Base-by-base conservation (phyloP, 2,888 invertebrate species). In the Brenthis daphne region DNA sequence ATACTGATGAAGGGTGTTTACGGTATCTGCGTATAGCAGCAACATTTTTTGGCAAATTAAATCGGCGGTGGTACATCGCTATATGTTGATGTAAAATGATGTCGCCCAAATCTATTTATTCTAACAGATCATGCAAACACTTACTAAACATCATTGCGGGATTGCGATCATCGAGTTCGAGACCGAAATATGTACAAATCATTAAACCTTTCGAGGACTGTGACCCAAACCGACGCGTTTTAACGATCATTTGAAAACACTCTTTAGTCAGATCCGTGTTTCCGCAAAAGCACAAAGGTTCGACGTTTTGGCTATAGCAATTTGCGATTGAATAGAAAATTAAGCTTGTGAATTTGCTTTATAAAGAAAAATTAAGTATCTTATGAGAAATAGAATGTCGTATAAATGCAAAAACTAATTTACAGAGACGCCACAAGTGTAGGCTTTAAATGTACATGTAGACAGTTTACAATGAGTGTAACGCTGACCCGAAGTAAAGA, bases 141-240 rank as follows among this genome's bases (percentile, higher is more conserved):
- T 82, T 77, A 85, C 85, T 87, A 87, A 83, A 85, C 80, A 84
- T 71, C 79, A 76, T 85, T 83, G 90, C 90, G 92, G 91, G 92
- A 90, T 85, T 92, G 92, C 92, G 92, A 92, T 90, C 91, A 92
- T 92, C 92, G 91, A 84, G 85, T 86, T 82, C 69, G 70, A 69
- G 67, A 64, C 58, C 53, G 66, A 65, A 65, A 70, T 74, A 67
- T 70, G 68, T 70, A 73, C 64, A 65, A 63, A 69, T 71, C 58
- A 71, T 69, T 50, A 14, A 61, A 29, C 13, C 37, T 29, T 47
- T 13, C 37, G 37, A 24, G 8, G 37, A 43, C 24, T 55, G 48
- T 5, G n/a, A 47, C 47, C n/a, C 33, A 73, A 75, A 75, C 70
- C 73, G 69, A 73, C 72, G 61, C 73, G 67, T 24, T 63, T 63